phyloP scores from a whole-genome alignment of 2,797 vertebrate genomes.

The Microctenopoma lineatum region DNA sequence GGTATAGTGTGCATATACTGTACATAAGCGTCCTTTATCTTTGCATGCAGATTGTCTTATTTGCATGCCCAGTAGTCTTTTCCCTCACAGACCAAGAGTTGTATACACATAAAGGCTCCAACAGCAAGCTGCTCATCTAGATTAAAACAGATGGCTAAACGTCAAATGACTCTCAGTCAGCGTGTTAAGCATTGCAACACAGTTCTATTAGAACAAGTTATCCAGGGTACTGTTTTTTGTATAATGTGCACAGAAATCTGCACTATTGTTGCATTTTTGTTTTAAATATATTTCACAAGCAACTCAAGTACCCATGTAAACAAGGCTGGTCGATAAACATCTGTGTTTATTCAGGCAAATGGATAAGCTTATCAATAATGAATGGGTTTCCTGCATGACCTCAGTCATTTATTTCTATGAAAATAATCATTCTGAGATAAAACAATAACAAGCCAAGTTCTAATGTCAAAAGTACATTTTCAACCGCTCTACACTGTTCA shows the following conservation, averaged over 20 bases:
- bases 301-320: conserved; percentile 53
- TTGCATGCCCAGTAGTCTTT: conserved; percentile 70
- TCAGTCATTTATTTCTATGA: conserved; percentile 38
- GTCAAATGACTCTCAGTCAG: conserved; percentile 37
- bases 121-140: conserved; percentile 41
- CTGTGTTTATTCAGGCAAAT: conserved; percentile 60
- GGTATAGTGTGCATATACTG: background rate
- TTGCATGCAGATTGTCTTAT: conserved; percentile 75
- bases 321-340: conserved; percentile 46
- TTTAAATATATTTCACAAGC: conserved; percentile 46
- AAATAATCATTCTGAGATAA: conserved; percentile 33
- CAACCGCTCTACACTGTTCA: background rate
- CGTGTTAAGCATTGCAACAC: conserved; percentile 14
- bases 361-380: conserved; percentile 61
- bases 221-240: conserved; percentile 11
- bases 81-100: conserved; percentile 49
- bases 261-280: conserved; percentile 25
- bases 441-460: conserved; percentile 22
- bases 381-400: conserved; percentile 44
- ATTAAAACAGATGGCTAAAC: conserved; percentile 50
- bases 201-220: conserved; percentile 9
- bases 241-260: conserved; percentile 11
- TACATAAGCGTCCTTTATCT: conserved; percentile 34
- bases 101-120: conserved; percentile 77
- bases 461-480: background rate